Base-by-base conservation (phyloP, 2,113 vertebrate species). In the Saimiri boliviensis region DNA sequence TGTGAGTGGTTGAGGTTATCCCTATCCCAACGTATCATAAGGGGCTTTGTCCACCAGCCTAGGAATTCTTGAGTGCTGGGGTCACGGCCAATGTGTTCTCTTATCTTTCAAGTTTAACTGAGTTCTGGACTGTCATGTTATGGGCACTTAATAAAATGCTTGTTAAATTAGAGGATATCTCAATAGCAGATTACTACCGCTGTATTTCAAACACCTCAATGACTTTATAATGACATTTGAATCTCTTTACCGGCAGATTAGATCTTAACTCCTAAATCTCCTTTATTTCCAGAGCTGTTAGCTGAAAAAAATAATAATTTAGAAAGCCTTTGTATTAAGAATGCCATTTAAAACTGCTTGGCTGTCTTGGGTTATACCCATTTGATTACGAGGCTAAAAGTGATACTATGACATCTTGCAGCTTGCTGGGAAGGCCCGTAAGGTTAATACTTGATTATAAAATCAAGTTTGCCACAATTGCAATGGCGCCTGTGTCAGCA, bases 401-500 rank as follows among this genome's bases (percentile, higher is more conserved):
- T 95, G 93, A 82, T 85, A 80, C 35, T 91, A 13, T 66, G 74
- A 98, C 98, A 98, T 95, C 91, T 98, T 98, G 93, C 80, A 91
- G 81, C 93, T 98, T 98, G 86, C 97, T 97, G 94, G 96, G 73
- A 98, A 98, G 98, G 95, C 91, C 86, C 95, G 86, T 97, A 98
- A 97, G 35, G 92, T 88, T 98, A 97, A 97, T 96, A 95, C 91
- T 94, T 54, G 91, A 96, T 98, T 98, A 94, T 96, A 96, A 98
- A 98, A 98, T 97, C 93, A 85, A 71, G 83, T 96, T 98, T 97
- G 92, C 0, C 40, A 98, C 95, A 97, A 97, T 96, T 94, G 97
- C 95, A 98, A 96, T 74, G 93, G 42, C 97, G 97, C 95, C 98
- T 98, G 96, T 98, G 97, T 98, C 98, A 98, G 98, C 96, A 98